Evolutionary conservation across 2,888 invertebrate species (phyloP).

Genomic region (Bombylius discolor): DNA sequence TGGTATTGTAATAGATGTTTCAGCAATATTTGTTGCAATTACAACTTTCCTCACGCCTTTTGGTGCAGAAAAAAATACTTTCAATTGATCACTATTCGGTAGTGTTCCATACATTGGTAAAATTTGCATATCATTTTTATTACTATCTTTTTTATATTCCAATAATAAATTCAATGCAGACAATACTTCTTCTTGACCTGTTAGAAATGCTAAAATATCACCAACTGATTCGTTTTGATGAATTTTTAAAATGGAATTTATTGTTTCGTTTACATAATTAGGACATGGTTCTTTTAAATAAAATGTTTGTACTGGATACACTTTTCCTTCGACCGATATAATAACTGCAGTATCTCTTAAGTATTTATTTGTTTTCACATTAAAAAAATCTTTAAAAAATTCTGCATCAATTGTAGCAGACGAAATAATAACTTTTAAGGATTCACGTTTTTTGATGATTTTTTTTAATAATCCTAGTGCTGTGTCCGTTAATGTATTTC

Average conservation of each 20-base stretch:
- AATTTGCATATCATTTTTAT: slow-evolving; percentile 44
- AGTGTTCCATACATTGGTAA: slow-evolving; percentile 90
- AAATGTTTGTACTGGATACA: slow-evolving; percentile 74
- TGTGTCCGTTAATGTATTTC: slow-evolving; percentile 85
- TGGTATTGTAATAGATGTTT: slow-evolving; percentile 90
- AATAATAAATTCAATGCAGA: slow-evolving; percentile 53
- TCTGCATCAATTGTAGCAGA: slow-evolving; percentile 95
- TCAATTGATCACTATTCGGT: slow-evolving; percentile 63
- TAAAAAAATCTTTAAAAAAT: slow-evolving; percentile 67
- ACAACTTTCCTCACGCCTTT: slow-evolving; percentile 74
- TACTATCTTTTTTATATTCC: slow-evolving; percentile 41
- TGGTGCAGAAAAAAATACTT: slow-evolving; percentile 63
- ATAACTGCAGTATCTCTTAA: slow-evolving; percentile 60
- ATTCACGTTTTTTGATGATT: slow-evolving; percentile 69
- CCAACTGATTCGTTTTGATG: slow-evolving; percentile 71
- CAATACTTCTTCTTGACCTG: slow-evolving; percentile 89
- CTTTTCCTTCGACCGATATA: slow-evolving; percentile 77
- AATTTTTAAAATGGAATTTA: slow-evolving; percentile 81
- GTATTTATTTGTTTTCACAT: slow-evolving; percentile 37
- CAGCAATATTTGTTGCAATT: slow-evolving; percentile 91
- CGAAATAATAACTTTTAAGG: slow-evolving; percentile 72
- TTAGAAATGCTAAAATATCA: slow-evolving; percentile 84
- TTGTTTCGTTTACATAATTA: slow-evolving; percentile 75
- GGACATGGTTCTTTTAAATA: slow-evolving; percentile 76
- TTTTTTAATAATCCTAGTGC: slow-evolving; percentile 88